Percentiles rank a stretch among this genome's conserved stretches.
phyloP scores from a whole-genome alignment of 2,113 vertebrate species.

The Helogale parvula region DNA sequence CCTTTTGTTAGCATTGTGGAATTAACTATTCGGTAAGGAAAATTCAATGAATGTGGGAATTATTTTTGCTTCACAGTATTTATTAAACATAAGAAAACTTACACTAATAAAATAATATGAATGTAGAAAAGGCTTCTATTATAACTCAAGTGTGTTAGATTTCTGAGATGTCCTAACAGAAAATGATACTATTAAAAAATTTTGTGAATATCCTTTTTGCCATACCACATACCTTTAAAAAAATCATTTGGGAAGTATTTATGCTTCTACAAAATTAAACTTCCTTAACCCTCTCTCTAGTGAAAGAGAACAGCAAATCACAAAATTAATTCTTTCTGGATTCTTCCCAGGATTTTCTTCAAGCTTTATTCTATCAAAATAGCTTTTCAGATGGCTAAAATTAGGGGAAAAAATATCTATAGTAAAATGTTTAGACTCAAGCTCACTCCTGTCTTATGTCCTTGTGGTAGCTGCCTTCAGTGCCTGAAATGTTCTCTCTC shows the following conservation, averaged over 20 bases:
- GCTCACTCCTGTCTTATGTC: not conserved
- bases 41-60: not conserved
- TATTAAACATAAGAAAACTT: slow-evolving; percentile 28
- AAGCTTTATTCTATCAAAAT: not conserved
- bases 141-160: not conserved
- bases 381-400: not conserved
- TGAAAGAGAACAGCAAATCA: not conserved
- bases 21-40: slow-evolving; percentile 3
- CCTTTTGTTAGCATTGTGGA: not conserved
- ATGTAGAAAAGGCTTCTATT: slow-evolving; percentile 1
- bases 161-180: not conserved
- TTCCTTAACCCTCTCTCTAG: not conserved
- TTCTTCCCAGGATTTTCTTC: not conserved
- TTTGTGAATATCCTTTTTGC: not conserved
- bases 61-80: not conserved
- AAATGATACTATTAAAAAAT: slow-evolving; percentile 13
- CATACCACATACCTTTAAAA: not conserved
- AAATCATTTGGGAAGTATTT: not conserved
- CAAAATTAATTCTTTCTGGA: not conserved
- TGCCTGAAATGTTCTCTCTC: not conserved
- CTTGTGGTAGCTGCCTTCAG: not conserved
- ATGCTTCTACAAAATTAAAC: not conserved
- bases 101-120: not conserved
- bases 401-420: not conserved
- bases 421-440: not conserved